These are phyloP conservation scores for Butastur rufipennis DNA, from an alignment of 2,113 vertebrate species.

Conservation along the genomic window DNA sequence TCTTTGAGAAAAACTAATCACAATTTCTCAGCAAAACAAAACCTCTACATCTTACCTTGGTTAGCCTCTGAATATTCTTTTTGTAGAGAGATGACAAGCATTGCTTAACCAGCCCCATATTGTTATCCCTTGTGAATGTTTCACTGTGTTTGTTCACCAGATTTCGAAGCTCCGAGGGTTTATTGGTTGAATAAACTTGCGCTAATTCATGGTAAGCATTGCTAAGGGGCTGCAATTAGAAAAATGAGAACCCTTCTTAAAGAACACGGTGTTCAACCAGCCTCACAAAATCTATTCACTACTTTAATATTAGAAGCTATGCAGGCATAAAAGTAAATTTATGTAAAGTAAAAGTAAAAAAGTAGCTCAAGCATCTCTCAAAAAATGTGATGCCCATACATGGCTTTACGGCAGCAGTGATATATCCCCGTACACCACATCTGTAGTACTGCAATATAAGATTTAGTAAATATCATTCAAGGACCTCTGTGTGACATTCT, in stretches of 20 bases:
- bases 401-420: background rate
- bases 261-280: background rate
- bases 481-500: background rate
- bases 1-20: background rate
- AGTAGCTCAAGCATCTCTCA: background rate
- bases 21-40: background rate
- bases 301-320: background rate
- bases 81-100: conserved; percentile 98
- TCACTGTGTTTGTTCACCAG: conserved; percentile 95
- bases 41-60: conserved; percentile 81
- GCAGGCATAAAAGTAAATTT: background rate
- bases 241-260: background rate
- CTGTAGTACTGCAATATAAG: background rate
- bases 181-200: conserved; percentile 96
- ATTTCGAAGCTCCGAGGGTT: conserved; percentile 89
- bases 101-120: conserved; percentile 96
- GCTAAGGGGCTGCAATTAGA: conserved; percentile 87
- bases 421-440: background rate
- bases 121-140: conserved; percentile 92
- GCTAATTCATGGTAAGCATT: conserved; percentile 97
- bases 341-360: background rate
- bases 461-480: background rate
- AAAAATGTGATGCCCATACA: background rate
- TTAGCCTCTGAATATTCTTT: conserved; percentile 99
- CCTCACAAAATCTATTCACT: background rate